These are phyloP conservation scores for Formica exsecta DNA, from an alignment of 1,140 invertebrate genomes.

Conservation along the genomic window DNA sequence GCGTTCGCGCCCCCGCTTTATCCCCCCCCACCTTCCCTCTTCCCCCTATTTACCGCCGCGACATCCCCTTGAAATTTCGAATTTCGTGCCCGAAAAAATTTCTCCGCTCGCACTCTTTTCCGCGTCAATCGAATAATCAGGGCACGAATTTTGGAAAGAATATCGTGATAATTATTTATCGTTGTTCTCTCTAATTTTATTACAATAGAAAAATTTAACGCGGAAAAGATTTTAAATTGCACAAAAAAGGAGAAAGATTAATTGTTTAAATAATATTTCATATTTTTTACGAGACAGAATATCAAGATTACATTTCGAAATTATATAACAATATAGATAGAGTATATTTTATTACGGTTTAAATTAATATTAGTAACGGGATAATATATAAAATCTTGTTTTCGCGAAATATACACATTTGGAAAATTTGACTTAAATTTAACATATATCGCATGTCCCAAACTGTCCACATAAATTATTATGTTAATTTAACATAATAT, in stretches of 20 bases:
- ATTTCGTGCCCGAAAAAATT: constrained; percentile 63
- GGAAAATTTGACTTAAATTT: too few species aligned
- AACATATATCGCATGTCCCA: too few species aligned
- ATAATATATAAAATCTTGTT: too few species aligned
- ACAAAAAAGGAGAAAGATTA: not conserved
- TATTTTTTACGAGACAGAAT: not conserved
- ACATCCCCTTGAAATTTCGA: constrained; percentile 60
- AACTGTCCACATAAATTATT: too few species aligned
- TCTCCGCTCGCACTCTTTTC: not conserved
- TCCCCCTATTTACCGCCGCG: constrained; percentile 29
- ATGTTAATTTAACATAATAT: too few species aligned
- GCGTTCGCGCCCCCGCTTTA: not conserved
- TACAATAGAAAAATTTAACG: not conserved
- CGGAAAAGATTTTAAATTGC: not conserved
- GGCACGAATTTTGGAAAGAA: not conserved
- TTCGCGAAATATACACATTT: too few species aligned
- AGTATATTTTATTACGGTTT: too few species aligned
- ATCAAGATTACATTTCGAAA: not conserved
- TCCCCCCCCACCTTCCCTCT: too few species aligned
- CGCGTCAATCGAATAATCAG: not conserved
- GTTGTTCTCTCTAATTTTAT: too few species aligned
- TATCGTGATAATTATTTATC: not conserved
- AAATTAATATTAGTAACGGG: too few species aligned
- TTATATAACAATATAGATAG: too few species aligned
- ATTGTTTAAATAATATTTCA: not conserved